phyloP scores from a whole-genome alignment of 2,113 vertebrate species.

The Anarrhichthys ocellatus region DNA sequence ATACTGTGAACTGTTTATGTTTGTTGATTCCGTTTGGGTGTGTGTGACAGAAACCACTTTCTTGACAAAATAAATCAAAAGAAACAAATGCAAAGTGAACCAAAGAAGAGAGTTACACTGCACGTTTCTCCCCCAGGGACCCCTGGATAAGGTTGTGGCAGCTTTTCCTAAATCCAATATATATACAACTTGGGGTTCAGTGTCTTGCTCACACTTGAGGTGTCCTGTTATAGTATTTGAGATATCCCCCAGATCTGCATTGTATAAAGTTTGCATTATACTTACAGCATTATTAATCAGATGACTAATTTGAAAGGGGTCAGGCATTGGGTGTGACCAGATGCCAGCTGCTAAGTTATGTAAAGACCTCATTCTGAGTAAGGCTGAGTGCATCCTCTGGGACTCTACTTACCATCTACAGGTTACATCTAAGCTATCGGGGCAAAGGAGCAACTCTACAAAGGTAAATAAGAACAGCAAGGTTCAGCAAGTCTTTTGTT shows the following conservation, averaged over 20 bases:
- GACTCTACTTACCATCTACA: too few species aligned
- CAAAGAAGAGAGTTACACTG: background rate
- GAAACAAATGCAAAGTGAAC: background rate
- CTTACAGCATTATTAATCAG: background rate
- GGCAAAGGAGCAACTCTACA: too few species aligned
- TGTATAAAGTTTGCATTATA: background rate
- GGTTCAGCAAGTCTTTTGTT: too few species aligned
- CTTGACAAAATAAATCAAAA: constrained; percentile 5
- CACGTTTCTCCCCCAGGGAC: background rate
- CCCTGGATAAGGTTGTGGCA: background rate
- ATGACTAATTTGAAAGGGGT: background rate
- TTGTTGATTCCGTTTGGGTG: background rate
- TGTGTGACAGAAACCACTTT: background rate
- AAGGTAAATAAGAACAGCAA: too few species aligned
- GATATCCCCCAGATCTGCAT: background rate
- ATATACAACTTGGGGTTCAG: too few species aligned
- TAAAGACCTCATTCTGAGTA: too few species aligned
- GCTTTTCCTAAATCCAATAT: background rate
- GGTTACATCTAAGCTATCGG: too few species aligned
- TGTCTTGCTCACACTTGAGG: background rate
- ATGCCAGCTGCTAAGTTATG: too few species aligned
- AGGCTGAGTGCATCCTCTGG: too few species aligned
- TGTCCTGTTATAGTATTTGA: background rate
- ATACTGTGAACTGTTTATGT: background rate
- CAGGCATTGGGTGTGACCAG: background rate